Percentiles rank a stretch among this genome's conserved stretches.
Conservation (phyloP, 2,113 vertebrate genomes). For the Gorsachius goisagi region DNA sequence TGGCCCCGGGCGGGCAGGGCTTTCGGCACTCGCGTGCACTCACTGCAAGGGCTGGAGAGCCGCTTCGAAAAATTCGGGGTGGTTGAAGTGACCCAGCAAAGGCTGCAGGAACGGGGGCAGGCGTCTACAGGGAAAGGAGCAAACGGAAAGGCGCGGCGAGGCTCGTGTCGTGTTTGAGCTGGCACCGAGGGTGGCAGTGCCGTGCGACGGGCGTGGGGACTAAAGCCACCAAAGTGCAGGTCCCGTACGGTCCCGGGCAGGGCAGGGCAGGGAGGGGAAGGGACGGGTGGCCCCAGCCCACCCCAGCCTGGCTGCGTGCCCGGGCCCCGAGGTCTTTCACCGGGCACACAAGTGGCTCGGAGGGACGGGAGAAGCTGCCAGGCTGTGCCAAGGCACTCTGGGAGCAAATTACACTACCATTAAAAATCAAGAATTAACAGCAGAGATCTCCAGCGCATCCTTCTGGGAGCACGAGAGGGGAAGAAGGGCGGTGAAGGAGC, state of each 20-base stretch:
- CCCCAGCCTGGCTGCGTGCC: neutral
- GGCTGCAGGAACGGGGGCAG: neutral
- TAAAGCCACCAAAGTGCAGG: neutral
- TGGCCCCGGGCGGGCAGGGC: neutral
- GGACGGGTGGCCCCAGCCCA: too few species aligned
- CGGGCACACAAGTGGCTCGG: neutral
- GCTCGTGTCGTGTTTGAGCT: neutral
- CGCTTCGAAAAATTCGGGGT: rapidly evolving
- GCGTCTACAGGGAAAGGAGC: neutral
- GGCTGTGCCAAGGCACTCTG: neutral
- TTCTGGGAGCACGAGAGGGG: neutral
- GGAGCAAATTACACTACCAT: neutral
- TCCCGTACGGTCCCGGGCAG: neutral
- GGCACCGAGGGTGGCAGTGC: neutral
- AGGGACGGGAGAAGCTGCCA: neutral
- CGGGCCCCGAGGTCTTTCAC: neutral
- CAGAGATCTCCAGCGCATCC: neutral
- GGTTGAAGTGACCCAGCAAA: neutral
- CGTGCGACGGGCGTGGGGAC: rapidly evolving
- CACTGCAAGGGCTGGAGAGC: neutral
- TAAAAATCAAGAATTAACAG: neutral
- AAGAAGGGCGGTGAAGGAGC: neutral
- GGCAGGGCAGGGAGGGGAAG: neutral
- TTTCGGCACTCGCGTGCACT: neutral
- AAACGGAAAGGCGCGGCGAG: neutral